phyloP scores from a whole-genome alignment of 2,888 invertebrate species.

The Chaitophorus viminalis region DNA sequence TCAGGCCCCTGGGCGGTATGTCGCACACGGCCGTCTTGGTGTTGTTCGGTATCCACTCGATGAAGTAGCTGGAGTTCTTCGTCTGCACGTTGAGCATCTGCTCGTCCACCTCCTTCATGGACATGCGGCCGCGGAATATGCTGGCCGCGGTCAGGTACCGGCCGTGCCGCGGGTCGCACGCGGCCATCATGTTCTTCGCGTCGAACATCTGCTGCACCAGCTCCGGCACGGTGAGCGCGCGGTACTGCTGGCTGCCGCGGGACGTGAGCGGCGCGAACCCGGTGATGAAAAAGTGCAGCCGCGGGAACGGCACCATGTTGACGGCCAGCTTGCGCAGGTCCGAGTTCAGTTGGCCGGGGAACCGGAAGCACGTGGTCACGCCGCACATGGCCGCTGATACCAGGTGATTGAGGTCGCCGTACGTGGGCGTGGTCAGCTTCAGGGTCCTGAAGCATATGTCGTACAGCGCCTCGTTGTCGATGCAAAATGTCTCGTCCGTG shows the following conservation, averaged over 20 bases:
- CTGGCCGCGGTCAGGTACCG: constrained; percentile 71
- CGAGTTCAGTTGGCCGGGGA: constrained; percentile 74
- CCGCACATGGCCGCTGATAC: constrained; percentile 70
- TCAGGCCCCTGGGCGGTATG: too few species aligned
- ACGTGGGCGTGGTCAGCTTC: constrained; percentile 74
- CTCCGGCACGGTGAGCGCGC: constrained; percentile 70
- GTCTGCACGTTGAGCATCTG: constrained; percentile 10
- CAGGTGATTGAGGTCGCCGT: constrained; percentile 76
- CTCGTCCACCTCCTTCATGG: constrained; percentile 73
- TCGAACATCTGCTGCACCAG: constrained; percentile 70
- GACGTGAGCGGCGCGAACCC: constrained; percentile 74
- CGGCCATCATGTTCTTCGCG: constrained; percentile 73
- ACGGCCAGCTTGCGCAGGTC: constrained; percentile 72
- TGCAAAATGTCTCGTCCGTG: constrained; percentile 74
- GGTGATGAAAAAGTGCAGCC: constrained; percentile 72
- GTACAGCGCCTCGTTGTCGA: constrained; percentile 75
- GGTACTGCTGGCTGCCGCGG: constrained; percentile 70
- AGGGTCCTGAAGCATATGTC: constrained; percentile 75
- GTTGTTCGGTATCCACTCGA: too few species aligned
- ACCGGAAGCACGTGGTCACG: constrained; percentile 73
- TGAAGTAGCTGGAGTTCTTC: neutral
- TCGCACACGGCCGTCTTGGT: too few species aligned
- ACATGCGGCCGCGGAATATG: constrained; percentile 65
- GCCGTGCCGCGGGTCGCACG: constrained; percentile 71
- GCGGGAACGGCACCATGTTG: constrained; percentile 75